Evolutionary conservation across 2,888 invertebrate species (phyloP), one percentile per base, ranked within the genome.

Genomic region (Crematogaster levior): DNA sequence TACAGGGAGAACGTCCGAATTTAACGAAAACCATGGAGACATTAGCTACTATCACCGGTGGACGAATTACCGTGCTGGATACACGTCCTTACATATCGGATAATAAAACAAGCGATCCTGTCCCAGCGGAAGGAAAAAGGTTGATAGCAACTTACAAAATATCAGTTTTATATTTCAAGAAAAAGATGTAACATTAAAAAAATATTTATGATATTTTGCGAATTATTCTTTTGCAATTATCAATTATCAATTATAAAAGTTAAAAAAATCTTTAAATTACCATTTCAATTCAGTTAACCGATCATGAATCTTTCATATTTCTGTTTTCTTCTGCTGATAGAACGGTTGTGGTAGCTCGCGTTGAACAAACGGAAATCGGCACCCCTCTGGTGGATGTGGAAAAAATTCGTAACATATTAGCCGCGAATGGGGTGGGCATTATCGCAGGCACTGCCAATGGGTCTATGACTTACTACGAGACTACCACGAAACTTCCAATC

Each of bases 1-100:
- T 98, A 53, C 97, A 98, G 5, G 97, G 97, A 65, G 95, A 96
- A 74, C 96, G 97, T 93, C 97, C 97, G 10, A 97, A 98, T 94
- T 96, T 96, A 87, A 95, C 95, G 79, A 96, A 97, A 90, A 96
- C 97, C 21, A 97, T 97, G 93, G 96, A 97, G 91, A 97, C 97
- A 53, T 95, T 98, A 43, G 96, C 96, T 84, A 96, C 97, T 37
- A 96, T 98, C 60, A 98, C 98, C 0, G 98, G 98, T 1, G 97
- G 97, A 3, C 96, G 96, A 93, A 97, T 98, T 0, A 96, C 96
- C 66, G 97, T 98, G 80, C 96, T 97, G 90, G 96, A 97, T 81
- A 96, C 98, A 61, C 96, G 97, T 84, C 97, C 97, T 0, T 97
- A 97, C 90, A 95, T 94, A 89, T 86, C 90, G 24, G 90, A 90